phyloP scores from a whole-genome alignment of 2,888 invertebrate species.

The Brachyopa scutellaris region DNA sequence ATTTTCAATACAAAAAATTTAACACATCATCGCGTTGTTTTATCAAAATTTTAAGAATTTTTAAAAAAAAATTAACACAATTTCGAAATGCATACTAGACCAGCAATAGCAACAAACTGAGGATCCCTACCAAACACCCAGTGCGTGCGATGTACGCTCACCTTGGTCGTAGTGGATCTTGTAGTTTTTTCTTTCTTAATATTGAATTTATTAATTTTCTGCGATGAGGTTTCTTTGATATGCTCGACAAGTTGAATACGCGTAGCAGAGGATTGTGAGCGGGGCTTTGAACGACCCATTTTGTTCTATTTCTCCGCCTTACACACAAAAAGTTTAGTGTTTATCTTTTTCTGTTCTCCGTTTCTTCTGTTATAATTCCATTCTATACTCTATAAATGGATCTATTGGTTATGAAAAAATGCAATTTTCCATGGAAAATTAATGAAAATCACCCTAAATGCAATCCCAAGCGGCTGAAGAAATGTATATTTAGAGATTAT shows the following conservation, averaged over 20 bases:
- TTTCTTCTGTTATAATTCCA: slow-evolving; percentile 64
- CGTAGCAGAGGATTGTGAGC: slow-evolving; percentile 5
- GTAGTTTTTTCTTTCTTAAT: slow-evolving; percentile 18
- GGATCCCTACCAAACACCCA: background rate
- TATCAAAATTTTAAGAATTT: background rate
- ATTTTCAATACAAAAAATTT: slow-evolving; percentile 7
- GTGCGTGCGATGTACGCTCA: slow-evolving; percentile 26
- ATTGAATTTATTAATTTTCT: slow-evolving; percentile 23
- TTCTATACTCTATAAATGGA: slow-evolving; percentile 36
- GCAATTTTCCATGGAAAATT: slow-evolving; percentile 51
- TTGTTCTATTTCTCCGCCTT: slow-evolving; percentile 22
- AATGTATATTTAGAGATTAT: background rate
- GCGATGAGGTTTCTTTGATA: slow-evolving; percentile 33
- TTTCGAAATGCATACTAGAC: slow-evolving; percentile 22
- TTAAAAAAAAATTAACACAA: background rate
- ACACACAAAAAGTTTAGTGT: slow-evolving; percentile 25
- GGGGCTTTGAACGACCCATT: slow-evolving; percentile 61
- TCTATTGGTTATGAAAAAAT: slow-evolving; percentile 26
- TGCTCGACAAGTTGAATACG: slow-evolving; percentile 3
- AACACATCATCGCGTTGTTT: background rate
- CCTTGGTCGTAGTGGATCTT: slow-evolving; percentile 28
- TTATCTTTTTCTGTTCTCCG: slow-evolving; percentile 58
- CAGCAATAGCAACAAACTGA: background rate
- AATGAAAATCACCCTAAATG: slow-evolving; percentile 18
- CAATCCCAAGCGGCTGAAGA: background rate